Percentiles rank a stretch among this genome's conserved stretches.
phyloP scores from a whole-genome alignment of 2,888 invertebrate species.

The Beris morrisii region DNA sequence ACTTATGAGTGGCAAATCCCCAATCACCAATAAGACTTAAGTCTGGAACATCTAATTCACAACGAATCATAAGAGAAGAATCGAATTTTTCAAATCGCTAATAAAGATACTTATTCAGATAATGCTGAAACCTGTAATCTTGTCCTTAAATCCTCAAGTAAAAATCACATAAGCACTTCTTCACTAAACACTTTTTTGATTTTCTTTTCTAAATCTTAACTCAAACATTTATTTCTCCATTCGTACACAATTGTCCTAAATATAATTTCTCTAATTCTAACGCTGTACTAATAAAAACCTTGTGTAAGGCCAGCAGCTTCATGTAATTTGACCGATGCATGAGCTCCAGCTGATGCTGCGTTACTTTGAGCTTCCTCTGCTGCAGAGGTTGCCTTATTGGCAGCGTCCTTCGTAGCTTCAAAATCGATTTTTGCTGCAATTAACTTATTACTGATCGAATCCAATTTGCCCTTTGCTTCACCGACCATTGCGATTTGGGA shows the following conservation, averaged over 20 bases:
- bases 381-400: conserved; percentile 5
- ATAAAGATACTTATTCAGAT: background rate
- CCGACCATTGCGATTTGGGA: conserved; percentile 76
- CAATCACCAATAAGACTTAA: too few species aligned
- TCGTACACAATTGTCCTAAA: too few species aligned
- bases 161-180: too few species aligned
- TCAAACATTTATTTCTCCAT: too few species aligned
- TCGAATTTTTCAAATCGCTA: background rate
- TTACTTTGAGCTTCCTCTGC: conserved; percentile 16
- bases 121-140: background rate
- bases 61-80: background rate
- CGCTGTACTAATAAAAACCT: background rate
- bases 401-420: conserved; percentile 21
- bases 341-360: background rate
- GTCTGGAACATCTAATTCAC: too few species aligned
- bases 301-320: conserved; percentile 5
- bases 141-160: too few species aligned
- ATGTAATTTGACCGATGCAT: conserved; percentile 11
- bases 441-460: conserved; percentile 56
- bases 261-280: background rate
- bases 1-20: too few species aligned
- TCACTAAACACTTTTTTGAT: too few species aligned
- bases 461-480: conserved; percentile 66
- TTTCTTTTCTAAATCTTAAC: too few species aligned
- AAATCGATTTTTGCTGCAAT: conserved; percentile 14